These are phyloP conservation scores for Cynodonichthys magdalenae DNA, from an alignment of 2,797 vertebrate genomes.

Conservation along the genomic window DNA sequence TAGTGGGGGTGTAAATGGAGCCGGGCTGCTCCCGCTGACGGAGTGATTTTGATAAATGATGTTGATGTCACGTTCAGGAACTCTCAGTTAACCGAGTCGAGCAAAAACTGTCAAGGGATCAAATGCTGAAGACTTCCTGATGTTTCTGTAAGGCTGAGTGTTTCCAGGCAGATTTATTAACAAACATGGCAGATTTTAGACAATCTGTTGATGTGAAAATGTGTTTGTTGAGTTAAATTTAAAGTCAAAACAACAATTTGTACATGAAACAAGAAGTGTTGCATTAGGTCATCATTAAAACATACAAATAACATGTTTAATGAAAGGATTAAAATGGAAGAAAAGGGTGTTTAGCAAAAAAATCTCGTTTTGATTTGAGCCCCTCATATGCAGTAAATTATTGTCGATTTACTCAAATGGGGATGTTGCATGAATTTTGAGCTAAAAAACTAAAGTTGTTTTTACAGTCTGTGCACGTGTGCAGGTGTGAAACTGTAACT, in stretches of 20 bases:
- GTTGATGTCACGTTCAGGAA: slow-evolving; percentile 61
- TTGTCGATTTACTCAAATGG: too few species aligned
- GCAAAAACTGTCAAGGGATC: slow-evolving; percentile 34
- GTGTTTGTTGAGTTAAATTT: slow-evolving; percentile 1
- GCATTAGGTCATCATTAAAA: too few species aligned
- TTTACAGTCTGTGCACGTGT: too few species aligned
- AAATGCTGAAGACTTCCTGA: slow-evolving; percentile 5
- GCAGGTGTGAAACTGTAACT: too few species aligned
- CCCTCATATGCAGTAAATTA: too few species aligned
- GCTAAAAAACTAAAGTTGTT: too few species aligned
- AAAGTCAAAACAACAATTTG: background rate
- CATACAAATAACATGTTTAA: too few species aligned
- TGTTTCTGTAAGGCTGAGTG: background rate
- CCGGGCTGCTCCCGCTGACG: slow-evolving; percentile 36
- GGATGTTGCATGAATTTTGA: too few species aligned
- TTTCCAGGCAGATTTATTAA: background rate
- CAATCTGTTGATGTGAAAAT: background rate
- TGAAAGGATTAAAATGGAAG: too few species aligned
- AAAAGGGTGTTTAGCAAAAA: too few species aligned
- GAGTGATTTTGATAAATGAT: slow-evolving; percentile 63
- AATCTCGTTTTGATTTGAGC: too few species aligned
- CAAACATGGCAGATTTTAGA: background rate
- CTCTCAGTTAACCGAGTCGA: slow-evolving; percentile 49
- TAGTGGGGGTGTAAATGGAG: slow-evolving; percentile 44
- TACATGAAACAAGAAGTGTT: too few species aligned